A percentile compares a stretch with the other conserved stretches of the same genome.
These are phyloP conservation scores for Asteroscopus sphinx DNA, from an alignment of 2,888 invertebrate species.

Conservation along the genomic window DNA sequence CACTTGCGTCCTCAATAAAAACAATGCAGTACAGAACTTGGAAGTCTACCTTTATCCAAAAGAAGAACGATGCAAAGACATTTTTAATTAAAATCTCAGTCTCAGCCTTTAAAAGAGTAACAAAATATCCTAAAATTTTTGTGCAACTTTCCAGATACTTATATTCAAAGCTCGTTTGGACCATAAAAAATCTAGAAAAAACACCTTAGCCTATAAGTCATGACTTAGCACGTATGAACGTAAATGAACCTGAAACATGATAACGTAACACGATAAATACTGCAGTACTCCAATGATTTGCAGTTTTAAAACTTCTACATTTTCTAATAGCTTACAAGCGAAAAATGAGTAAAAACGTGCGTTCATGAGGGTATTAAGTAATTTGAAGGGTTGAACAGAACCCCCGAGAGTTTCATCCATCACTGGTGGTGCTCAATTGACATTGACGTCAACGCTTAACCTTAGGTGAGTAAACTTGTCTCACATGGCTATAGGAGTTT, in stretches of 20 bases:
- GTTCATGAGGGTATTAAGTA: conserved; percentile 69
- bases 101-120: too few species aligned
- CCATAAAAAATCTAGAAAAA: too few species aligned
- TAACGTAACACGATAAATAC: too few species aligned
- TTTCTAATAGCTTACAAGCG: conserved; percentile 40
- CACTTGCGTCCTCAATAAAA: conserved; percentile 62
- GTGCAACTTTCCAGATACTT: too few species aligned
- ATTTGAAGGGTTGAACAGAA: conserved; percentile 77
- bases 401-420: conserved; percentile 79
- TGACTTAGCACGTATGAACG: too few species aligned
- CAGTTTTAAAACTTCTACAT: conserved; percentile 9
- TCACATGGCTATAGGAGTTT: conserved; percentile 67
- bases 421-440: conserved; percentile 84
- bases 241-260: too few species aligned
- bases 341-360: conserved; percentile 47
- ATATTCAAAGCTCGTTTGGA: too few species aligned
- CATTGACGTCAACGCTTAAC: conserved; percentile 86
- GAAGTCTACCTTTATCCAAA: not conserved
- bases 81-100: too few species aligned
- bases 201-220: too few species aligned
- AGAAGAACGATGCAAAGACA: too few species aligned
- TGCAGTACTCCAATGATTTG: conserved; percentile 1
- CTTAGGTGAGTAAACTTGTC: conserved; percentile 63
- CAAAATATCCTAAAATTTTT: too few species aligned
- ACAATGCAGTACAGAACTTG: not conserved